Base-by-base conservation (phyloP, 92 coral and sea anemone genomes). In the Zoanthus gigantus region DNA sequence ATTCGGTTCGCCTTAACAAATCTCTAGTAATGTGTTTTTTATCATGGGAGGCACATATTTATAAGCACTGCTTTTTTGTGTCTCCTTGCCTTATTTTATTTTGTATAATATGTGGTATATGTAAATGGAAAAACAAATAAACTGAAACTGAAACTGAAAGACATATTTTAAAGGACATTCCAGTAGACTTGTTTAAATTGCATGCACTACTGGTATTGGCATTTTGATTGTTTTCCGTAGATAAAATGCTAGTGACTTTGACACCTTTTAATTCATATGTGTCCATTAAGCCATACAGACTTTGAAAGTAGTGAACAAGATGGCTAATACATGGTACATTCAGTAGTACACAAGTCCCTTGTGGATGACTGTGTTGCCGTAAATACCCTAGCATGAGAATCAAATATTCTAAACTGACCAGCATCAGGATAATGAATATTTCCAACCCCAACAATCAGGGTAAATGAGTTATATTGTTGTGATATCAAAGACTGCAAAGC, bases 401-500 rank as follows among this genome's bases (percentile, higher is more conserved):
- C 77, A 72, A 72, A 72, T 72, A 72, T 37, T 72, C 47, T 42
- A 72, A 72, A 72, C 50, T 72, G 52, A 31, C 77, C 50, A 9
- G 77, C 47, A 31, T 72, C 77, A 72, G 77, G 77, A 72, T 72
- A 72, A 72, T 42, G 50, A 72, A 72, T 72, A 72, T 34, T 44
- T 31, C 54, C 77, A 72, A 72, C 66, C 47, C 91, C 84, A 30
- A 88, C 84, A 71, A 77, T 82, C 68, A 82, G 71, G 71, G 74
- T 74, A 82, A 88, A 88, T 52, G 14, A 23, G 42, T 48, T 58
- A 32, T 88, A 88, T 66, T 74, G 61, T 53, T 88, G 82, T 80
- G 87, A 80, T 71, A 88, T 80, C 16, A 88, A 46, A 11, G 83
- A 72, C 60, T 88, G 88, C 60, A 88, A 88, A 50, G 91, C 88